phyloP scores from a whole-genome alignment of 2,888 invertebrate species.

The Pristionchus fissidentatus region DNA sequence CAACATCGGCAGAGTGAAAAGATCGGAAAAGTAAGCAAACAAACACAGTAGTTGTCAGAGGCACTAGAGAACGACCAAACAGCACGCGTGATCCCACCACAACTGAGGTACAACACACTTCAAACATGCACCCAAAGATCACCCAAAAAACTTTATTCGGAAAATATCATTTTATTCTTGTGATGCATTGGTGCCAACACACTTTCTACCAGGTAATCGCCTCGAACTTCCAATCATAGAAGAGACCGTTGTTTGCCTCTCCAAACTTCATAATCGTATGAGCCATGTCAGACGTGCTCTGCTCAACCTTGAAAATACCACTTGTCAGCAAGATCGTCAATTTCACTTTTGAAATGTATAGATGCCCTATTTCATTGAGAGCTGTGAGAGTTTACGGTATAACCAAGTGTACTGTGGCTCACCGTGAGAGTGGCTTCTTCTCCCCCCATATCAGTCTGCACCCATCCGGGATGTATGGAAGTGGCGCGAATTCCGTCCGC shows the following conservation, averaged over 20 bases:
- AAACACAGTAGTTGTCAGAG: too few relatives aligned
- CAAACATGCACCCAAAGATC: too few relatives aligned
- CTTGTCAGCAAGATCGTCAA: too few relatives aligned
- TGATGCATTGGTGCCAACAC: neutral
- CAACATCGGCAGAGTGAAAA: too few relatives aligned
- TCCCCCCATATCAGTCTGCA: constrained; percentile 6
- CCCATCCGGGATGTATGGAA: constrained; percentile 51
- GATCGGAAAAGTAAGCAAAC: too few relatives aligned
- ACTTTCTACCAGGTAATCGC: constrained; percentile 46
- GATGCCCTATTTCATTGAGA: neutral
- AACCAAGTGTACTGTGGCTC: neutral
- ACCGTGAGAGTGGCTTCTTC: constrained; percentile 45
- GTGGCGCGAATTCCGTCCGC: constrained; percentile 47
- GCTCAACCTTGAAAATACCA: constrained; percentile 38
- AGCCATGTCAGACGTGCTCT: constrained; percentile 42
- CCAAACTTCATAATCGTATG: constrained; percentile 38
- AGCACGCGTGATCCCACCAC: too few relatives aligned
- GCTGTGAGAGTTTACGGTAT: too few relatives aligned
- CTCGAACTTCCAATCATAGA: constrained; percentile 45
- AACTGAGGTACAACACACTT: too few relatives aligned
- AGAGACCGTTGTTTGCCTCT: constrained; percentile 43
- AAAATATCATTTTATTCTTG: too few relatives aligned
- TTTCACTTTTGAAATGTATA: too few relatives aligned
- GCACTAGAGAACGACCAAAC: too few relatives aligned
- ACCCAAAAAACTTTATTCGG: too few relatives aligned